Base-by-base conservation (phyloP, 2,113 vertebrate genomes). In the Orthonyx spaldingii region DNA sequence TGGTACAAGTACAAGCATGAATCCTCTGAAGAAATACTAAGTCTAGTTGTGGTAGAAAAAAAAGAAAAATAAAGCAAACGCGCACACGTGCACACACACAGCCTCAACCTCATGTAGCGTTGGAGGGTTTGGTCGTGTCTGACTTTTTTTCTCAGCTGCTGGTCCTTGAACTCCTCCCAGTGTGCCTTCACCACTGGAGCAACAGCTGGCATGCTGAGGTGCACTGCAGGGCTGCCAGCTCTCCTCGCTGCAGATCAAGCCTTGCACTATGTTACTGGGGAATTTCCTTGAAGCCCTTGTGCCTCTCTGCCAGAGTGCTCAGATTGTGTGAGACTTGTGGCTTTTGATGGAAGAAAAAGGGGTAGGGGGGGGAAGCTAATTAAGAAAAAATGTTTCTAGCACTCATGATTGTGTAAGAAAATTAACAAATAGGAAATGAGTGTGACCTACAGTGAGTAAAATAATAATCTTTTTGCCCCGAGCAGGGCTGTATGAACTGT, bases 1-100 rank as follows among this genome's bases (percentile, higher is more conserved):
- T 35, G 42, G 47, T 83, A 46, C 81, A 87, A 87, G 91, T 84
- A 74, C 1, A 33, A 93, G 75, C 92, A 92, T 56, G 93, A 88
- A 74, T 61, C 55, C 56, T 77, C 78, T 89, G 87, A 77, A 96
- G 93, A 95, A 95, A 91, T 76, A 72, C 41, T 69, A 78, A 89
- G 44, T 41, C 60, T 94, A 52, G 71, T 23, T 88, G 82, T 0
- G 2, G 56, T 80, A 52, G 10, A 2, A 16, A 24, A 68, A 56
- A 75, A 74, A 75, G 16, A 41, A 71, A 69, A 83, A n/a, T 17
- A 27, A 93, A 70, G 55, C 16, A 46, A 82, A 39, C 4, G 1
- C 24, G 11, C 41, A 6, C 39, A 33, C 9, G 27, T 11, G 32
- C 33, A 16, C 21, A 66, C 24, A 42, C 52, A 76, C 22, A 30